Conservation (phyloP, 2,797 vertebrate genomes). For the Chromis chromis region DNA sequence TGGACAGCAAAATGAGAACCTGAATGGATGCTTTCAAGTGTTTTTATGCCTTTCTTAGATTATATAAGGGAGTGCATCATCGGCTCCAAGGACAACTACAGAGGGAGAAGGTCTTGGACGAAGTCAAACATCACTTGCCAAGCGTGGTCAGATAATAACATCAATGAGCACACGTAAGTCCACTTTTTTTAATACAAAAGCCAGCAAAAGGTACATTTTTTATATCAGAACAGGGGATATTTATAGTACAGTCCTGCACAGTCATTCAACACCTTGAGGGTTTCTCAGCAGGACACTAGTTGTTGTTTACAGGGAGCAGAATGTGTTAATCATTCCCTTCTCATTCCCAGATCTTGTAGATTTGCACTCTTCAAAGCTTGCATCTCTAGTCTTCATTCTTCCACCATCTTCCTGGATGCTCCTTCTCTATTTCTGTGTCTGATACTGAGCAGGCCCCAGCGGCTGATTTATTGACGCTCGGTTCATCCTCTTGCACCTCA, state of each 20-base stretch:
- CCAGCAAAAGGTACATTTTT: neutral
- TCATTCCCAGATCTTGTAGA: constrained; percentile 25
- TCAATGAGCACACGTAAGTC: constrained; percentile 96
- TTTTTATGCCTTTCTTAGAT: constrained; percentile 80
- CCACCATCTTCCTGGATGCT: constrained; percentile 60
- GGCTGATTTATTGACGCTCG: constrained; percentile 75
- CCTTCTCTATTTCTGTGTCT: constrained; percentile 62
- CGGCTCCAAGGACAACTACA: constrained; percentile 92
- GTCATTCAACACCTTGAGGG: neutral
- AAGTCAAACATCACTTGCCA: constrained; percentile 95
- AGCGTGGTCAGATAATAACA: constrained; percentile 94
- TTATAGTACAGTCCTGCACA: neutral
- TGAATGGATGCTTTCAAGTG: constrained; percentile 44
- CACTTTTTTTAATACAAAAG: constrained; percentile 1
- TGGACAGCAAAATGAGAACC: constrained; percentile 18
- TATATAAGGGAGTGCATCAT: constrained; percentile 94
- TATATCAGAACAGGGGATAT: neutral
- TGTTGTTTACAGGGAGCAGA: neutral
- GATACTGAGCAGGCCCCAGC: constrained; percentile 74
- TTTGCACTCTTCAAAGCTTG: constrained; percentile 56
- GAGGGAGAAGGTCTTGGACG: constrained; percentile 91
- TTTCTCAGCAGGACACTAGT: neutral
- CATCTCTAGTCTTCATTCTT: constrained; percentile 49
- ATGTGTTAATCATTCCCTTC: constrained; percentile 47
- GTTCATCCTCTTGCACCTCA: constrained; percentile 69